Conservation (phyloP, 2,113 vertebrate genomes). For the Phainopepla nitens region DNA sequence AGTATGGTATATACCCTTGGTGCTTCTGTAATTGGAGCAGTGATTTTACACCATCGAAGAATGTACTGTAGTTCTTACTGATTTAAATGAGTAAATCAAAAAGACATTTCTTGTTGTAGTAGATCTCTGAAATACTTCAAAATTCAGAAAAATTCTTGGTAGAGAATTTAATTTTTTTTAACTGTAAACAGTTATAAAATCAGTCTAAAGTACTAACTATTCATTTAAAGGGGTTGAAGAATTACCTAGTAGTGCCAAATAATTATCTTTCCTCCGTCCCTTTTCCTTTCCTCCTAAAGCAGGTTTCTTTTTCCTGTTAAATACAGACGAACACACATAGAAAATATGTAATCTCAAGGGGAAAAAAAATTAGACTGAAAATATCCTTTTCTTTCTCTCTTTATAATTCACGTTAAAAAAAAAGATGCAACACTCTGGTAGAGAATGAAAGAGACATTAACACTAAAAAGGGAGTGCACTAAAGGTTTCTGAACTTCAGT, state of each 20-base stretch:
- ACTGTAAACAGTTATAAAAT: not conserved
- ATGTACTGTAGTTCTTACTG: not conserved
- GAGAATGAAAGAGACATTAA: not conserved
- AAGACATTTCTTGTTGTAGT: not conserved
- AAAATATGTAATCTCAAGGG: not conserved
- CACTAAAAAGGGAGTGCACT: not conserved
- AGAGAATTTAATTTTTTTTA: no score
- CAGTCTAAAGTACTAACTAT: not conserved
- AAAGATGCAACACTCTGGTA: not conserved
- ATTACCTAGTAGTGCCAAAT: not conserved
- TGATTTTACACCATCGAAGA: not conserved
- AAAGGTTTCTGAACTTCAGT: not conserved
- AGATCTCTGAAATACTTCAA: not conserved
- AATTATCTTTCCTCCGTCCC: not conserved
- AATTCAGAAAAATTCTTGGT: not conserved
- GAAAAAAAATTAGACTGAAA: not conserved
- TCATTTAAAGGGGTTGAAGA: not conserved
- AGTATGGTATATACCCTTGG: not conserved
- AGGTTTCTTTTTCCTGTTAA: not conserved
- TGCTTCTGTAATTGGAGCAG: not conserved
- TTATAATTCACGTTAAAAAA: not conserved
- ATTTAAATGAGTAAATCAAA: not conserved
- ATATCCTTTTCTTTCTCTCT: not conserved
- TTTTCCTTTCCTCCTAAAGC: not conserved
- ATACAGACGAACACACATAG: not conserved